A percentile compares a stretch with the other conserved stretches of the same genome.
These are phyloP conservation scores for Stenopsyche tienmushanensis DNA, from an alignment of 1,140 invertebrate species.

Conservation along the genomic window DNA sequence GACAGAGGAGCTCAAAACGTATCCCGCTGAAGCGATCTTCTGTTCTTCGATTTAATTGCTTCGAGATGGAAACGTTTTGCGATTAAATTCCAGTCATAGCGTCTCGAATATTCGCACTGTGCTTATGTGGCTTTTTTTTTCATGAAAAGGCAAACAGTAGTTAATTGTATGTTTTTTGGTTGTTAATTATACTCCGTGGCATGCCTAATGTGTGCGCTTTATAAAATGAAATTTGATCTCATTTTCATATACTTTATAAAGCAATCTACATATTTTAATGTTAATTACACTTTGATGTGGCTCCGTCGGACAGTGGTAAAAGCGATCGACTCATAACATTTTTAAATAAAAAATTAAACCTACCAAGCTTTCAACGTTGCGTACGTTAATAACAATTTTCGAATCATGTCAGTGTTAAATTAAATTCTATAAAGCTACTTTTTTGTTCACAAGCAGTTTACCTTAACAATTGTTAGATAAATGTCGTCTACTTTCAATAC, in stretches of 20 bases:
- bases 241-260: constrained; percentile 32
- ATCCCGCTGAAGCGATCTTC: not conserved
- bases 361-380: too few relatives aligned
- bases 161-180: constrained; percentile 25
- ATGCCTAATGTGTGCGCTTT: constrained; percentile 28
- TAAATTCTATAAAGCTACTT: too few relatives aligned
- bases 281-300: constrained; percentile 19
- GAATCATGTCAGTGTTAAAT: too few relatives aligned
- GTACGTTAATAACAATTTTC: too few relatives aligned
- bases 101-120: not conserved
- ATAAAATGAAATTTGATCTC: constrained; percentile 31
- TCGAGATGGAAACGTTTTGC: too few relatives aligned
- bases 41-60: too few relatives aligned
- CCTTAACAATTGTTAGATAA: too few relatives aligned
- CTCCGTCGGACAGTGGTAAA: constrained; percentile 7
- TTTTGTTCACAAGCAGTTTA: too few relatives aligned
- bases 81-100: too few relatives aligned
- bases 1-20: not conserved
- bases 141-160: constrained; percentile 14
- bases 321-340: too few relatives aligned
- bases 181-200: constrained; percentile 23
- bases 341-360: too few relatives aligned
- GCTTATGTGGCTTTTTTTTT: not conserved
- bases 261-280: constrained; percentile 31
- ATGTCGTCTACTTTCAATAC: too few relatives aligned